These are phyloP conservation scores for Atherinomorus stipes DNA, from an alignment of 2,113 vertebrate species.

Conservation along the genomic window DNA sequence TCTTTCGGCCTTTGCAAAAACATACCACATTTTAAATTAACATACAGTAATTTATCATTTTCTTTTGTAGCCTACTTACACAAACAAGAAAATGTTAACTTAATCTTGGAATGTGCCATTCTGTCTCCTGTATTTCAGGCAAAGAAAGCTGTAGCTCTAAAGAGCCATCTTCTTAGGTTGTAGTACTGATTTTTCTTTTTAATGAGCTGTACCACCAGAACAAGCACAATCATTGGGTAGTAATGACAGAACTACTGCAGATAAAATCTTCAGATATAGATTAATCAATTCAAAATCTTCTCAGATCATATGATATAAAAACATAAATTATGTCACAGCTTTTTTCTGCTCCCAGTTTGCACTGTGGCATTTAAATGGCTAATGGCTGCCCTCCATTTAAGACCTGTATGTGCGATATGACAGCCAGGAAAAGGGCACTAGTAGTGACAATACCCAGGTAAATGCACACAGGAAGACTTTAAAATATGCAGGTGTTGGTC, in stretches of 20 bases:
- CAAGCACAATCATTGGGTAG: too few relatives aligned
- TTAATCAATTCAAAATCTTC: background rate
- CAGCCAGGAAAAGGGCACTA: slow-evolving; percentile 52
- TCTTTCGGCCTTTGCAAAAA: background rate
- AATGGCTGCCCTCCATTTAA: slow-evolving; percentile 26
- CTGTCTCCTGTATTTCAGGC: too few relatives aligned
- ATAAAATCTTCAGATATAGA: background rate
- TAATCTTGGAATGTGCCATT: too few relatives aligned
- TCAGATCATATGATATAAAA: slow-evolving; percentile 1
- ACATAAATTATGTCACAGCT: background rate
- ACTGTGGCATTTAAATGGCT: slow-evolving; percentile 43
- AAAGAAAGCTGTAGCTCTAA: too few relatives aligned
- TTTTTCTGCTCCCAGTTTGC: slow-evolving; percentile 12
- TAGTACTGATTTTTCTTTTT: too few relatives aligned
- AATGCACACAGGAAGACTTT: background rate
- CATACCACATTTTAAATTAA: too few relatives aligned
- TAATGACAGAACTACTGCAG: background rate
- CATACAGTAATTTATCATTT: too few relatives aligned
- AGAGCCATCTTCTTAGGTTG: too few relatives aligned
- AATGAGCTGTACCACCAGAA: too few relatives aligned
- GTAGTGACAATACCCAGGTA: slow-evolving; percentile 14
- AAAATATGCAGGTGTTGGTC: background rate
- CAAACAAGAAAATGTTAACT: too few relatives aligned
- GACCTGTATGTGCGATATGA: background rate
- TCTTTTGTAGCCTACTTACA: too few relatives aligned